These are phyloP conservation scores for Neodiprion fabricii DNA, from an alignment of 1,140 invertebrate genomes.

Conservation along the genomic window DNA sequence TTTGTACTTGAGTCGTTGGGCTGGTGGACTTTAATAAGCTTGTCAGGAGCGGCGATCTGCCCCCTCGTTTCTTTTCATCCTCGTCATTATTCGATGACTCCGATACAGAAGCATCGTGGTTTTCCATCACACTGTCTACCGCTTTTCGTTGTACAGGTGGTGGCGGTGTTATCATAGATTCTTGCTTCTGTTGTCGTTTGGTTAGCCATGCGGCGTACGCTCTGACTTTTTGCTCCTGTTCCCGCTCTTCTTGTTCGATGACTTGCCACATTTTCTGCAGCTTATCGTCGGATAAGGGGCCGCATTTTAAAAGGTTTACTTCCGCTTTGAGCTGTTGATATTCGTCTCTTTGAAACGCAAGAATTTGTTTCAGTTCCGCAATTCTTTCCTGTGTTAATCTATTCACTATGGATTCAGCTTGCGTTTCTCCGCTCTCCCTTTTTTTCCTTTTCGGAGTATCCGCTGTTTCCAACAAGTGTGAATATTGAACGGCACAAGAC, in stretches of 20 bases:
- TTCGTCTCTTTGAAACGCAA: conserved; percentile 72
- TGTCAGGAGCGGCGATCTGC: conserved; percentile 78
- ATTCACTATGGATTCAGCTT: conserved; percentile 80
- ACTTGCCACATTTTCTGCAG: conserved; percentile 75
- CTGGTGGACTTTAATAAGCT: conserved; percentile 80
- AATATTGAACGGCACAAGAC: conserved; percentile 90
- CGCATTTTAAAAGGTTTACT: conserved; percentile 64
- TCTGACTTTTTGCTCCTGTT: conserved; percentile 70
- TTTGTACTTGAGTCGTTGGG: conserved; percentile 57
- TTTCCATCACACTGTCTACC: conserved; percentile 39
- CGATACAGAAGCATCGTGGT: conserved; percentile 25
- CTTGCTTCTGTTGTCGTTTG: conserved; percentile 69
- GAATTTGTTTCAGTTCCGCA: conserved; percentile 75
- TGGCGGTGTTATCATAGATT: conserved; percentile 26
- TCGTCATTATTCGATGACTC: conserved; percentile 38
- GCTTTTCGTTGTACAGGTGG: conserved; percentile 33
- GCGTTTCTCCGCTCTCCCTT: conserved; percentile 76
- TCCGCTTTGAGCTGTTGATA: conserved; percentile 76
- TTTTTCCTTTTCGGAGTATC: conserved; percentile 90
- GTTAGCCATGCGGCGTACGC: conserved; percentile 71
- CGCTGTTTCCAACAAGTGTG: conserved; percentile 80
- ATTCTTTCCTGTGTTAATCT: conserved; percentile 81
- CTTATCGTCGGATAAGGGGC: conserved; percentile 69
- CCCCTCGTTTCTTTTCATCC: conserved; percentile 47
- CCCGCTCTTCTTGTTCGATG: conserved; percentile 75